Conservation (phyloP, 2,888 invertebrate species). For the Acleris sparsana region DNA sequence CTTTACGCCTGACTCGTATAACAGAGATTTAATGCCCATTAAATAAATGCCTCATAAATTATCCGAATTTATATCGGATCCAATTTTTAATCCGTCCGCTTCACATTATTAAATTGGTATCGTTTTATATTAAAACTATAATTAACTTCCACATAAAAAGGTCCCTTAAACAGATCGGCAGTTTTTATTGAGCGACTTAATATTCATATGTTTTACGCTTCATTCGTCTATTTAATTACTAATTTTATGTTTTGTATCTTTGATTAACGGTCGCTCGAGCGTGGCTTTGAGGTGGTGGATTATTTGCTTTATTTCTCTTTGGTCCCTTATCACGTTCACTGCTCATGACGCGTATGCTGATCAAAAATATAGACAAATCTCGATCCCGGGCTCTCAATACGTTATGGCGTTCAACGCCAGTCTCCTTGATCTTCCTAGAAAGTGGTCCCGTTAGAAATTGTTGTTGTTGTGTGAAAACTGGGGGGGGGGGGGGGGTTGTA, state of each 20-base stretch:
- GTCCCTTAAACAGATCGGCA: constrained; percentile 66
- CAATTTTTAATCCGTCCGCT: constrained; percentile 72
- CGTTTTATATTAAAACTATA: constrained; percentile 78
- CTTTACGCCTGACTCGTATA: constrained; percentile 50
- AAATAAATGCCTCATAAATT: constrained; percentile 73
- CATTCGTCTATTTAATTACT: constrained; percentile 68
- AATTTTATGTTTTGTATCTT: constrained; percentile 49
- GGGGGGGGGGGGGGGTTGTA: no score
- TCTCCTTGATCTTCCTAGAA: no score
- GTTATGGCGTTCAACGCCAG: no score
- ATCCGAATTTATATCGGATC: constrained; percentile 75
- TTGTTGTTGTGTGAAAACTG: background rate
- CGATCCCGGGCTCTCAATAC: no score
- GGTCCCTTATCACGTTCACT: background rate
- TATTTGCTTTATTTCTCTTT: constrained; percentile 20
- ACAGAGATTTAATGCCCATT: constrained; percentile 67
- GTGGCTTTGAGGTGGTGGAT: constrained; percentile 18
- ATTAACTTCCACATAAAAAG: constrained; percentile 76
- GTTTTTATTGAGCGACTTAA: constrained; percentile 69
- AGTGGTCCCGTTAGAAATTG: no score
- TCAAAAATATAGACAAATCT: no score
- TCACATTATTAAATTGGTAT: constrained; percentile 74
- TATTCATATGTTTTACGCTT: constrained; percentile 67
- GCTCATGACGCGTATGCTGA: no score
- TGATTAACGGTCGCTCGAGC: constrained; percentile 26